These are phyloP conservation scores for Drosophila engyochracea DNA, from an alignment of 2,888 invertebrate genomes.

Conservation along the genomic window DNA sequence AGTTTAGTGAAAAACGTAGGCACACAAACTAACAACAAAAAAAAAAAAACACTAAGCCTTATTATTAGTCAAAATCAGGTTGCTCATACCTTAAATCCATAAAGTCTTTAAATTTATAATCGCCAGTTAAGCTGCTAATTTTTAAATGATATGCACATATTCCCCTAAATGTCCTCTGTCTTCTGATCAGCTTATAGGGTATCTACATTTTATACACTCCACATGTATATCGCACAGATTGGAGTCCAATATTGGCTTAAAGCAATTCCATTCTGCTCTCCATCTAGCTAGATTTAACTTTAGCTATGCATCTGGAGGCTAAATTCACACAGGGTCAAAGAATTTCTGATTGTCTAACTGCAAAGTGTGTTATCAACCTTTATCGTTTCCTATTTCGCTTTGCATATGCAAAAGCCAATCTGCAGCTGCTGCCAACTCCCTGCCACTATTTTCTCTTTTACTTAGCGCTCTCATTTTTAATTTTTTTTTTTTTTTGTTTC, in stretches of 20 bases:
- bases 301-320: not conserved
- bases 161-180: not conserved
- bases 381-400: constrained; percentile 27
- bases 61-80: too few relatives aligned
- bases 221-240: not conserved
- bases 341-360: constrained; percentile 14
- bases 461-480: not conserved
- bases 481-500: not conserved
- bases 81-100: not conserved
- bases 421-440: constrained; percentile 37
- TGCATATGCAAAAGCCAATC: constrained; percentile 65
- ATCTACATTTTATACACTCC: not conserved
- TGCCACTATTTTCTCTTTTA: constrained; percentile 14
- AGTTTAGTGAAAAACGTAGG: not conserved
- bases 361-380: constrained; percentile 50
- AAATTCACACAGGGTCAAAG: not conserved
- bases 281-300: not conserved
- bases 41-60: not conserved
- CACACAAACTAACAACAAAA: not conserved
- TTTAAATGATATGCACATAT: not conserved
- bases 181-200: not conserved
- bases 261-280: not conserved
- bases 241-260: not conserved
- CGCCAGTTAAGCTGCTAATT: not conserved
- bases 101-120: not conserved